phyloP scores from a whole-genome alignment of 2,797 vertebrate species.

The Pyrocephalus nanus region DNA sequence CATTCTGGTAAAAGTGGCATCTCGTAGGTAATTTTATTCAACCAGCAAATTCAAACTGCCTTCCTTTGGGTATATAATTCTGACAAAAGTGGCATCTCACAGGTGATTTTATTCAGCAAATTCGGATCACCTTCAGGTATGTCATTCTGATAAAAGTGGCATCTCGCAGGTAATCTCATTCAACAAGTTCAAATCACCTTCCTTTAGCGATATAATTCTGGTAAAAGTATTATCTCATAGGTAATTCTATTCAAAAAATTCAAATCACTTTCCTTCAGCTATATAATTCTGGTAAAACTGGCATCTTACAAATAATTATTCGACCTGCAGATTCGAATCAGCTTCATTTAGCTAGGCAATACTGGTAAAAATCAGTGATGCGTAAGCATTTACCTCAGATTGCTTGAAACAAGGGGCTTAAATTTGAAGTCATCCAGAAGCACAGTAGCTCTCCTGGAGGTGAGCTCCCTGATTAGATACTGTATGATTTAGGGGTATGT shows the following conservation, averaged over 20 bases:
- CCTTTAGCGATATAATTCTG: too few species aligned
- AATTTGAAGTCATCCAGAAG: neutral
- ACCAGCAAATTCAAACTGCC: neutral
- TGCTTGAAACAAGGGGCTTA: neutral
- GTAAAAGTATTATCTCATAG: too few species aligned
- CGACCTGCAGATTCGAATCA: neutral
- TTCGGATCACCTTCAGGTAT: neutral
- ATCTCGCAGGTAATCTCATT: neutral
- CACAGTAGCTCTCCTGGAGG: neutral
- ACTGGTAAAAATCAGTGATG: neutral
- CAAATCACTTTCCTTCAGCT: too few species aligned
- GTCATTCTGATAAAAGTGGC: neutral
- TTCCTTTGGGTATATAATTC: neutral
- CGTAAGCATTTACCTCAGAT: neutral
- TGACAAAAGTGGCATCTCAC: neutral
- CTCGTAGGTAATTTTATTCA: neutral
- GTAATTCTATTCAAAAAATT: too few species aligned
- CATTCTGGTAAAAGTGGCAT: neutral
- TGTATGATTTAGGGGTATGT: neutral
- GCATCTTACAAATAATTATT: neutral
- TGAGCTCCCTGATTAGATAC: neutral
- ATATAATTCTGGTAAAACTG: too few species aligned
- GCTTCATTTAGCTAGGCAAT: neutral
- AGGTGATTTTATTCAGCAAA: neutral
- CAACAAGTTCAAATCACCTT: too few species aligned